Evolutionary conservation across 2,797 vertebrate species (phyloP), one percentile per base, ranked within the genome.

Genomic region (Heteromormyrus szaboi): DNA sequence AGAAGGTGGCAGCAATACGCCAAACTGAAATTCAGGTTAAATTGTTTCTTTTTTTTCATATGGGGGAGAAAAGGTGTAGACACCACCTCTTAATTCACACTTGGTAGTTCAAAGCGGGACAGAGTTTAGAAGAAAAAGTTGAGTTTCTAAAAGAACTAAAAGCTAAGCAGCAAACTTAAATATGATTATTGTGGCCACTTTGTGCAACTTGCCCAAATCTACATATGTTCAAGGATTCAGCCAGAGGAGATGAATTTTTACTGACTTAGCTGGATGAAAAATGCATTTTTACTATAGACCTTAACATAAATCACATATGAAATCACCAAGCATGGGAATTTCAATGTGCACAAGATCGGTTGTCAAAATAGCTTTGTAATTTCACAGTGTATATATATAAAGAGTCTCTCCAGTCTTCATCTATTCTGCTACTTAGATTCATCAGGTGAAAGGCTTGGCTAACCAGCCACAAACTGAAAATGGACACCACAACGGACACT

Each of bases 1-100:
- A 87, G 86, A 44, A 87, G 86, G 86, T 87, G 86, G 86, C 56
- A 87, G 86, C 86, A 87, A 65, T 87, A 44, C 54, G 29, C 86
- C 37, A 65, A 62, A 87, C 29, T 62, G 56, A 87, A 17, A n/a
- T 62, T 65, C 37, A 19, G 19, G 81, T 84, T 48, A 29, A 33
- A 53, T 29, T 50, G 22, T 33, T 86, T 56, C 22, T 41, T 44
- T 11, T 29, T 87, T 87, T 46, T 87, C n/a, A 44, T 22, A 65
- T 65, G 11, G n/a, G 53, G 17, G 9, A 41, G 29, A 65, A 86
- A 51, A 51, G 14, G 51, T 37, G 25, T 25, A 5, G 2, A n/a
- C 1, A 5, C 8, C 17, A 12, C 6, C 29, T 56, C 33, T 86
- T 54, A 37, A 41, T 37, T 86, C 51, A 86, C 14, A 86, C 48